Conservation (phyloP, 1,140 invertebrate genomes). For the Campoletis sonorensis region DNA sequence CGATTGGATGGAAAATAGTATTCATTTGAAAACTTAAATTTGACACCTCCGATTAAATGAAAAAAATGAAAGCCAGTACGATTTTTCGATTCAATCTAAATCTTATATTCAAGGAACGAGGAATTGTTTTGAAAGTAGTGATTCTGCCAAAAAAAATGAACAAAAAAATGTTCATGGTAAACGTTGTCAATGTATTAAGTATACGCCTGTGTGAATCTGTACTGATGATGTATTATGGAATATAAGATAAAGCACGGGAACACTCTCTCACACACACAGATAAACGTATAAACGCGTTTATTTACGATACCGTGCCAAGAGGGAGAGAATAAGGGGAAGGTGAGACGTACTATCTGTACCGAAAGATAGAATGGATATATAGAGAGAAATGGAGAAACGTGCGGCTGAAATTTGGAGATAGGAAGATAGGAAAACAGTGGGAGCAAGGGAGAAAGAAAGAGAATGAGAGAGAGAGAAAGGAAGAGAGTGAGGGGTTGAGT, state of each 20-base stretch:
- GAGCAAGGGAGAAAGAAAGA: slow-evolving; percentile 40
- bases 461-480: slow-evolving; percentile 8
- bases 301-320: slow-evolving; percentile 57
- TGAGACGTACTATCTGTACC: slow-evolving; percentile 35
- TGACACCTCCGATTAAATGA: no score
- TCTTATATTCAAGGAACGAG: no score
- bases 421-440: slow-evolving; percentile 59
- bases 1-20: not conserved
- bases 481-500: slow-evolving; percentile 23
- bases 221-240: slow-evolving; percentile 28
- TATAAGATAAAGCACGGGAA: slow-evolving; percentile 26
- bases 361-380: slow-evolving; percentile 47
- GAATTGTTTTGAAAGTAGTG: no score
- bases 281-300: slow-evolving; percentile 53
- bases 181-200: no score
- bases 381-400: slow-evolving; percentile 48
- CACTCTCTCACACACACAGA: not conserved
- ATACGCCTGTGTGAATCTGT: slow-evolving; percentile 30
- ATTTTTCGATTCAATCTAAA: no score
- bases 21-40: no score
- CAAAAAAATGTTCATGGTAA: no score
- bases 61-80: no score
- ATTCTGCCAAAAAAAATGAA: no score
- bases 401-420: slow-evolving; percentile 63
- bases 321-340: slow-evolving; percentile 37